Percentiles rank a stretch among this genome's conserved stretches.
These are phyloP conservation scores for Hyles vespertilio DNA, from an alignment of 1,140 invertebrate genomes.

Conservation along the genomic window DNA sequence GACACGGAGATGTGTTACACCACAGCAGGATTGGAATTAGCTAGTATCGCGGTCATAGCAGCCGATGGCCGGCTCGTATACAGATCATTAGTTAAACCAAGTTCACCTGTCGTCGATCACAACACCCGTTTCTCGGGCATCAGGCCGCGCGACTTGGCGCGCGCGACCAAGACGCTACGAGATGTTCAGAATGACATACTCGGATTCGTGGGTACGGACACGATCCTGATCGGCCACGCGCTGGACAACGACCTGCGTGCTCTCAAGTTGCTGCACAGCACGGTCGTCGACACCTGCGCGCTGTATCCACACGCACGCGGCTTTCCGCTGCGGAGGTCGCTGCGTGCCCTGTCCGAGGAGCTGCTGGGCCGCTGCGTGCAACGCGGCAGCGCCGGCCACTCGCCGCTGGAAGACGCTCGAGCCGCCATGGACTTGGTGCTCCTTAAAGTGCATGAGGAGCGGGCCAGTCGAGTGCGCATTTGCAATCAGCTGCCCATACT, in stretches of 20 bases:
- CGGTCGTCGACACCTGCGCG: constrained; percentile 91
- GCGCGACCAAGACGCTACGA: constrained; percentile 79
- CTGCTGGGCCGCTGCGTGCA: constrained; percentile 88
- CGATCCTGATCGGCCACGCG: constrained; percentile 95
- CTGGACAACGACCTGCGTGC: constrained; percentile 95
- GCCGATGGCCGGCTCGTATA: constrained; percentile 85
- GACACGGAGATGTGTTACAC: constrained; percentile 98
- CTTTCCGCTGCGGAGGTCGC: constrained; percentile 84
- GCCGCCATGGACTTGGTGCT: constrained; percentile 90
- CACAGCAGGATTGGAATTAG: constrained; percentile 86
- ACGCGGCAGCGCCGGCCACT: constrained; percentile 85
- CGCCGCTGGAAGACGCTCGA: constrained; percentile 92
- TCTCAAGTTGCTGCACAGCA: constrained; percentile 88
- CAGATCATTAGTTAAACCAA: constrained; percentile 87
- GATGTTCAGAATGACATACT: constrained; percentile 92
- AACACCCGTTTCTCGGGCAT: constrained; percentile 93
- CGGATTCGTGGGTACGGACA: constrained; percentile 85
- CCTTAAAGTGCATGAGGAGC: constrained; percentile 80
- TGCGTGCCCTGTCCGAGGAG: constrained; percentile 84
- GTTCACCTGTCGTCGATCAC: constrained; percentile 86
- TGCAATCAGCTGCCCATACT: constrained; percentile 42
- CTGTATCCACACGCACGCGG: constrained; percentile 89
- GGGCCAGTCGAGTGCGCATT: constrained; percentile 32
- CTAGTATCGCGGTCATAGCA: constrained; percentile 87
- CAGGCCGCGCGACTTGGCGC: constrained; percentile 80